Evolutionary conservation across 2,888 invertebrate species (phyloP), one percentile per base, ranked within the genome.

Genomic region (Mycalesis mineus): DNA sequence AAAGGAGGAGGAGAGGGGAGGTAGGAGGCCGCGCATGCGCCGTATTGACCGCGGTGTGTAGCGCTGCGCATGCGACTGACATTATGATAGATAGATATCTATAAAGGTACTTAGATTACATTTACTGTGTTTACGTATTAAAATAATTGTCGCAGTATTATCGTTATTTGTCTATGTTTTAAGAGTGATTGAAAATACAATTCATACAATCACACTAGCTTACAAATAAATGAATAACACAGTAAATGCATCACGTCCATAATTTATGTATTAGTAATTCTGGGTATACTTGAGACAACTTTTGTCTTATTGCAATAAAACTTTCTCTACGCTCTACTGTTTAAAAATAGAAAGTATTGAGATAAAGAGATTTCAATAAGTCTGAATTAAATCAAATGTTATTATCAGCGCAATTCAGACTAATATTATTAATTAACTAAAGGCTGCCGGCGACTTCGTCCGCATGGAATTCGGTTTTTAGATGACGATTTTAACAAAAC

Each of bases 11-110:
- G 57, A 60, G 59, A 61, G 56, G 97, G 90, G 95, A 95, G 71
- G 95, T 94, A 64, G 95, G 96, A 91, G 96, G 96, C 72, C 95
- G 96, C 84, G 79, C 83, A 79, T 96, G 92, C 76, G 96, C 96
- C 63, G 95, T 95, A 70, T 94, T 92, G 73, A 93, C 92, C 88
- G 71, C 87, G 71, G 76, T 70, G 74, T 69, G 67, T 71, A 65
- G 94, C 95, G 84, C 94, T 68, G 96, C 96, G 71, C 95, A 94
- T 68, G 95, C 72, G 68, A 71, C 58, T 63, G 59, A 58, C 9
- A 4, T 9, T 36, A n/a, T 22, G 7, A 37, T 49, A 5, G 9
- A 11, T 50, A 36, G 9, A 41, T n/a, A 28, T 47, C n/a, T 1
- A 7, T n/a, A n/a, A n/a, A n/a, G n/a, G n/a, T 14, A 45, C 13